Base-by-base conservation (phyloP, 2,113 vertebrate genomes). In the Channa maculata region DNA sequence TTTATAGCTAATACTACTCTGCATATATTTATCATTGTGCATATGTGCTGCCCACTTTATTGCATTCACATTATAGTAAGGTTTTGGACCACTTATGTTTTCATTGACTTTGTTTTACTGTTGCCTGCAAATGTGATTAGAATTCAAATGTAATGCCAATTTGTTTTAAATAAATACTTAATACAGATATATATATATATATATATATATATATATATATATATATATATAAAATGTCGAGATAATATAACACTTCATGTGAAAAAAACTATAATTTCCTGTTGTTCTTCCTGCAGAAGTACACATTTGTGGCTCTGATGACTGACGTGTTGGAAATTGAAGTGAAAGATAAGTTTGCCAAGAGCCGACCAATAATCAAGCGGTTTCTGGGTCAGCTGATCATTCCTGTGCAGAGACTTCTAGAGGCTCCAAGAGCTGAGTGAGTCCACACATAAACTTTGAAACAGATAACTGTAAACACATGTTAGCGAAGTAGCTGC, bases 341-440 rank as follows among this genome's bases (percentile, higher is more conserved):
- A 82, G 96, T 99, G 89, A 99, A 99, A 94, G 98, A 99, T 90
- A 99, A 99, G 92, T 99, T 99, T 91, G 95, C 97, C 85, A 99
- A 99, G 92, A 99, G 98, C 83, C 96, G 98, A 43, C 98, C 98
- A 0, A 99, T 99, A 92, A 99, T 99, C 93, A 98, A 98, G 86
- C 95, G 98, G 63, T 99, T 99, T 83, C 94, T 99, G 85, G 98
- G 98, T 77, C 98, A 98, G 91, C 94, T 99, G 71, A 97, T 95
- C 75, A 94, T 98, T 24, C 97, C 98, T 0, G 95, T 99, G 46
- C 98, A 99, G 93, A 95, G 98, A 67, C 94, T 99, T 0, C 74
- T 99, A 91, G 98, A 98, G 88, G 94, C 96, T 33, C 96, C 97
- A 7, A 93, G 95, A 0, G 92, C 96, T 5, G 96, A 97, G 98